Conservation (phyloP, 1,140 invertebrate genomes). For the Drosophila nigrodunni region DNA sequence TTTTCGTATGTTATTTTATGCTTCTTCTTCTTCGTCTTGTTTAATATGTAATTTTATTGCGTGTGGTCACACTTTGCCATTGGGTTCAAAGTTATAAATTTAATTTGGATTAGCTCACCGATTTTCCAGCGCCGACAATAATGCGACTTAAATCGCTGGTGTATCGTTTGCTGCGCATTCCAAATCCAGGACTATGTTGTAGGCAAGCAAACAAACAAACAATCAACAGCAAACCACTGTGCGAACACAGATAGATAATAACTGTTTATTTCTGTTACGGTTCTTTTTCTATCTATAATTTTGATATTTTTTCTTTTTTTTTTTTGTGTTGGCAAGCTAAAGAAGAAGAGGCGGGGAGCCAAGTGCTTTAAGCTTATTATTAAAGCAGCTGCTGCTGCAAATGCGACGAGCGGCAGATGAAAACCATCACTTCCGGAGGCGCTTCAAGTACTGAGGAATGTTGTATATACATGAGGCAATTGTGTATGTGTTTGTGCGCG, state of each 20-base stretch:
- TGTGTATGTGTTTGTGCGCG: slow-evolving; percentile 23
- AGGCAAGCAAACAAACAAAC: neutral
- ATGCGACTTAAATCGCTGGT: slow-evolving; percentile 74
- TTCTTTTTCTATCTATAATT: neutral
- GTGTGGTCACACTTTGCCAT: slow-evolving; percentile 36
- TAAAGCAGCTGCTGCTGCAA: slow-evolving; percentile 46
- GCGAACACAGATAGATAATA: slow-evolving; percentile 5
- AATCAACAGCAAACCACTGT: slow-evolving; percentile 6
- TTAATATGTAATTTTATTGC: slow-evolving; percentile 40
- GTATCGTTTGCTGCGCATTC: slow-evolving; percentile 77
- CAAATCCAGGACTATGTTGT: slow-evolving; percentile 38
- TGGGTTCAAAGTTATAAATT: slow-evolving; percentile 24
- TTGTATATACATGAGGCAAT: slow-evolving; percentile 68
- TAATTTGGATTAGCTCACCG: slow-evolving; percentile 65
- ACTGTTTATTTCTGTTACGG: neutral
- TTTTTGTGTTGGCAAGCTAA: neutral
- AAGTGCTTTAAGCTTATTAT: slow-evolving; percentile 29
- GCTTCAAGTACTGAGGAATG: slow-evolving; percentile 84
- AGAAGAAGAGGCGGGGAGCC: neutral
- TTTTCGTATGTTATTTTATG: neutral
- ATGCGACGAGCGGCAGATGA: slow-evolving; percentile 68
- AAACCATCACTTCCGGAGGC: slow-evolving; percentile 84
- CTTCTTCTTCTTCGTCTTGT: slow-evolving; percentile 5
- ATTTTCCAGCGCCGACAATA: slow-evolving; percentile 71
- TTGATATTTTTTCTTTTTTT: neutral